These are phyloP conservation scores for Sorex araneus DNA, from an alignment of 2,113 vertebrate species.

Conservation along the genomic window DNA sequence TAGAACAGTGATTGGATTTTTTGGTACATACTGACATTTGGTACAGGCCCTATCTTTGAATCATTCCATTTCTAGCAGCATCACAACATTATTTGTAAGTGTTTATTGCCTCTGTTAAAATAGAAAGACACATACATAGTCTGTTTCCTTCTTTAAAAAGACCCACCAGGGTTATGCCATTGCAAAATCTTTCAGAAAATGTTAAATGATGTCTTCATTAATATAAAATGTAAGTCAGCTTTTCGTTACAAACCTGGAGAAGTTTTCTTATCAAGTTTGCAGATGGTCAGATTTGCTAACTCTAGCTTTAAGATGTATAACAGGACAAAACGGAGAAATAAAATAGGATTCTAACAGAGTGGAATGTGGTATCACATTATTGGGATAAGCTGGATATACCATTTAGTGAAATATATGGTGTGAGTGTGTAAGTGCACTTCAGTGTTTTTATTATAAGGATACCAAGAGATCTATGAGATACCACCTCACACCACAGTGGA, in stretches of 20 bases:
- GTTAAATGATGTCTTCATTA: slow-evolving; percentile 1
- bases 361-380: too few relatives aligned
- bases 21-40: slow-evolving; percentile 72
- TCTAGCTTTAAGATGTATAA: background rate
- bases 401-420: background rate
- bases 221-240: background rate
- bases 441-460: background rate
- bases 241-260: background rate
- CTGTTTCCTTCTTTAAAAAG: slow-evolving; percentile 27
- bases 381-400: accelerated
- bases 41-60: slow-evolving; percentile 58
- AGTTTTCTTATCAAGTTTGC: background rate
- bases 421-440: background rate
- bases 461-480: background rate
- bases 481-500: too few relatives aligned
- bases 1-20: slow-evolving; percentile 75
- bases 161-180: background rate
- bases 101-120: slow-evolving; percentile 69
- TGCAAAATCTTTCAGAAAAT: background rate
- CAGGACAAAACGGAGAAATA: background rate
- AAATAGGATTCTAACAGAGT: background rate
- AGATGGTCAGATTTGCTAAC: background rate
- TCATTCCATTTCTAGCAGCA: slow-evolving; percentile 62
- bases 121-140: slow-evolving; percentile 24
- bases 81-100: background rate